phyloP scores from a whole-genome alignment of 92 coral and sea anemone species.

The Chrysogorgia sp. region DNA sequence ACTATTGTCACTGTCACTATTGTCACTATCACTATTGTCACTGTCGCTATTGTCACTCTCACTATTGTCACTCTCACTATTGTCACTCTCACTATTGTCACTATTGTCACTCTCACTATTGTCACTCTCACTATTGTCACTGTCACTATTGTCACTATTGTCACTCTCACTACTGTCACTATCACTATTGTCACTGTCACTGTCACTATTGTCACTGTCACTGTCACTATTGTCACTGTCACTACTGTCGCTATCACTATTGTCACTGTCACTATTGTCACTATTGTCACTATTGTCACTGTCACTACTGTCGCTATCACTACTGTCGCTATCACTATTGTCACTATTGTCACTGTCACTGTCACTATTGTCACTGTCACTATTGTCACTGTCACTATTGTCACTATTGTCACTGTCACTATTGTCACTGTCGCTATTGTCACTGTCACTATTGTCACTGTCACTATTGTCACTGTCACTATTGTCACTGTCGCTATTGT shows the following conservation, averaged over 20 bases:
- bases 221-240: too few species aligned
- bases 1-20: too few species aligned
- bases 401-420: background rate
- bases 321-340: background rate
- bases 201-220: too few species aligned
- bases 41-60: too few species aligned
- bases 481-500: background rate
- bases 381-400: background rate
- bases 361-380: background rate
- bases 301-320: background rate
- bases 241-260: too few species aligned
- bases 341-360: background rate
- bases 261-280: too few species aligned
- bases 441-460: background rate
- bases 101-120: too few species aligned
- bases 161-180: background rate
- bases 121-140: too few species aligned
- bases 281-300: background rate
- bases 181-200: too few species aligned
- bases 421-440: background rate
- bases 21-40: too few species aligned
- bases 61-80: too few species aligned
- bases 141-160: constrained; percentile 4
- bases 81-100: too few species aligned
- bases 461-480: background rate